These are phyloP conservation scores for Alosa sapidissima DNA, from an alignment of 2,797 vertebrate genomes.

Conservation along the genomic window DNA sequence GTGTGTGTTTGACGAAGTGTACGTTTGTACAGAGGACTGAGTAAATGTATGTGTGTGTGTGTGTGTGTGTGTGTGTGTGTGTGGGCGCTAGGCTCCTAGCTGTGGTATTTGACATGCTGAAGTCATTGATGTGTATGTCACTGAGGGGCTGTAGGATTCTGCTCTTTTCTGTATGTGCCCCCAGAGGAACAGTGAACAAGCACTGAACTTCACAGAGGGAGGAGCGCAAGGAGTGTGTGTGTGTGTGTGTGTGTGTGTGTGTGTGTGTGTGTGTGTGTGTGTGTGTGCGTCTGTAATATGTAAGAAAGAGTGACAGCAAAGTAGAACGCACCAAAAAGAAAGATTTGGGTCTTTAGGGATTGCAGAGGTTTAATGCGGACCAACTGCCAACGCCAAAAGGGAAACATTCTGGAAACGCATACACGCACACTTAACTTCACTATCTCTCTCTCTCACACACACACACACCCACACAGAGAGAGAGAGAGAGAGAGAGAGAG, in stretches of 20 bases:
- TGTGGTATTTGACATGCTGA: neutral
- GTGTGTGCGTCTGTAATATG: neutral
- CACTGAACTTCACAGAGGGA: neutral
- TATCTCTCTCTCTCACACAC: neutral
- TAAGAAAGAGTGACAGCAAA: neutral
- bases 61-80: slow-evolving; percentile 9
- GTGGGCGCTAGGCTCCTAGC: neutral
- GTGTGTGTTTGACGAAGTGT: neutral
- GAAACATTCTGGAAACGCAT: neutral
- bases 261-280: slow-evolving; percentile 16
- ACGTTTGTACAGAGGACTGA: neutral
- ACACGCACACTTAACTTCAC: neutral
- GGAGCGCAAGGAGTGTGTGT: neutral
- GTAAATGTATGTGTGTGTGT: neutral
- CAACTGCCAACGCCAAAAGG: neutral
- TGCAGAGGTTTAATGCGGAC: neutral
- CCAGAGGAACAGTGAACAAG: no score
- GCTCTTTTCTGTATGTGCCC: no score
- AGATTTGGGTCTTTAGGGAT: neutral
- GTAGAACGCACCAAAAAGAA: neutral
- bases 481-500: no score
- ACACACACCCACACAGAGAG: neutral
- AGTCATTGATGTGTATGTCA: neutral
- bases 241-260: slow-evolving; percentile 2
- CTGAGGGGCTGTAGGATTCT: neutral